Percentiles rank a stretch among this genome's conserved stretches.
Evolutionary conservation across 2,113 vertebrate genomes (phyloP).

Genomic region (Strigops habroptila): DNA sequence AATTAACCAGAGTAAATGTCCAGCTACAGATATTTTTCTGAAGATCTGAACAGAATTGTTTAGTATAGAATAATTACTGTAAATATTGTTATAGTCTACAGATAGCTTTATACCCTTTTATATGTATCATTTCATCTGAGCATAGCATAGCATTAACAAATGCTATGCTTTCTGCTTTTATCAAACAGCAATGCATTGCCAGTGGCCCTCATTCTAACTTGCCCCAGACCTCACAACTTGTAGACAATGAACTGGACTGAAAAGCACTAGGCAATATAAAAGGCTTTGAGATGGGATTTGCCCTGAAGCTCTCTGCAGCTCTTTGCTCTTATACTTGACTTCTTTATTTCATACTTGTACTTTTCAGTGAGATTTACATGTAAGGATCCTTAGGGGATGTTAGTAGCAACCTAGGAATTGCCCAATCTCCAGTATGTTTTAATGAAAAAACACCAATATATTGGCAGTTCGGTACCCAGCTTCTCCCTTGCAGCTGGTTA

Average conservation of each 20-base stretch:
- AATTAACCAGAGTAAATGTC: not conserved
- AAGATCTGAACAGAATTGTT: not conserved
- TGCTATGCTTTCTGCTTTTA: not conserved
- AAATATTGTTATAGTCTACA: not conserved
- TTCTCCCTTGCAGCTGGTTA: not conserved
- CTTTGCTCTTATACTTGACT: not conserved
- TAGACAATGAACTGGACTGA: not conserved
- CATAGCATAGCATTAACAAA: not conserved
- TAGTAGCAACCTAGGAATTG: not conserved
- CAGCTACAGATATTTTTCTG: not conserved
- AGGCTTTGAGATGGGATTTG: not conserved
- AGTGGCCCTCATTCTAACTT: not conserved
- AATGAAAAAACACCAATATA: not conserved
- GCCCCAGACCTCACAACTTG: not conserved
- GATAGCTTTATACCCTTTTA: not conserved
- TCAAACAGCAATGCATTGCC: fast-evolving
- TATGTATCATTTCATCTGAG: not conserved
- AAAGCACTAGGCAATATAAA: not conserved
- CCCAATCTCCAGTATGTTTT: not conserved
- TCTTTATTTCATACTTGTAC: not conserved
- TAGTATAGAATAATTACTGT: not conserved
- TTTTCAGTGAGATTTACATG: not conserved
- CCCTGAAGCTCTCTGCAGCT: not conserved
- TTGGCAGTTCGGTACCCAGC: not conserved
- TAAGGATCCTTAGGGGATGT: not conserved